A percentile compares a stretch with the other conserved stretches of the same genome.
Conservation (phyloP, 2,888 invertebrate genomes). For the Polyploca ridens region DNA sequence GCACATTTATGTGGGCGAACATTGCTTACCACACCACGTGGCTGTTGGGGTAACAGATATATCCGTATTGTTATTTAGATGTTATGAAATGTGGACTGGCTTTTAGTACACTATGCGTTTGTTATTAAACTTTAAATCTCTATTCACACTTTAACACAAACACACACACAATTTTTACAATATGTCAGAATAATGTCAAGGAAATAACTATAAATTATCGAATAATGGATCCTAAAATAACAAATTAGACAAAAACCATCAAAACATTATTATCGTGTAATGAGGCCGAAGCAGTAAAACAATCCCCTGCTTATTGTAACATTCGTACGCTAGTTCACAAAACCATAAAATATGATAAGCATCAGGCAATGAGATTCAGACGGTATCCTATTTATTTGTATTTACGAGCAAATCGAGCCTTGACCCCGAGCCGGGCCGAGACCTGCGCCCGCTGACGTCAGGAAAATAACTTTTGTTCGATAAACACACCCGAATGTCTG, state of each 20-base stretch:
- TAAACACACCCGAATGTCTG: conserved; percentile 53
- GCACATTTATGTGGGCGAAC: conserved; percentile 26
- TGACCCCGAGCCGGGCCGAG: conserved; percentile 56
- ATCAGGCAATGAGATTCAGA: conserved; percentile 73
- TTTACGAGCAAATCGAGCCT: conserved; percentile 74
- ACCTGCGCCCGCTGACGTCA: conserved; percentile 42
- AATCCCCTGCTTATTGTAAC: conserved; percentile 61
- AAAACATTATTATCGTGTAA: conserved; percentile 18
- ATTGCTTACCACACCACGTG: conserved; percentile 11
- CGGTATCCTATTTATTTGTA: conserved; percentile 76
- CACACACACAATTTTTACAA: too few species aligned
- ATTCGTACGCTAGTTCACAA: conserved; percentile 67
- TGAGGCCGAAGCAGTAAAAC: conserved; percentile 50
- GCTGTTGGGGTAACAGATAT: conserved; percentile 1
- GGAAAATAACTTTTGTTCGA: conserved; percentile 61
- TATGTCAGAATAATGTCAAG: background rate
- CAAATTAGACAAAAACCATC: conserved; percentile 8
- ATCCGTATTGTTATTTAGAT: background rate
- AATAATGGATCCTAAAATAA: background rate
- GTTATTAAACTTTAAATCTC: too few species aligned
- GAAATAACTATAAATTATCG: background rate
- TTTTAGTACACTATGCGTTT: background rate
- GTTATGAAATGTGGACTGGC: background rate
- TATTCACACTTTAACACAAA: too few species aligned
- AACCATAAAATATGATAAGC: conserved; percentile 79